Conservation (phyloP, 2,888 invertebrate species). For the Pachliopta kotzebuea region DNA sequence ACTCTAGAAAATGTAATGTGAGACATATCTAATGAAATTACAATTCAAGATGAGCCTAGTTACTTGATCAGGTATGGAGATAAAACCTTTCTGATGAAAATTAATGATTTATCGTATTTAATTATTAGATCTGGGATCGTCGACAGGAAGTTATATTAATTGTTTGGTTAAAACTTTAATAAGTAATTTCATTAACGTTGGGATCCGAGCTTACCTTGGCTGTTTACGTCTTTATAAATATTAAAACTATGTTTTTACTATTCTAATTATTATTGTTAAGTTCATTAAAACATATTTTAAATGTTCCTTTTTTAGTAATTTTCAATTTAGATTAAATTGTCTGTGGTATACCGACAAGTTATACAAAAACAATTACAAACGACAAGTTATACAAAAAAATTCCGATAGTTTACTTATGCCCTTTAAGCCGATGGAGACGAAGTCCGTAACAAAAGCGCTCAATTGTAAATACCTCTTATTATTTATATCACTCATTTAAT, state of each 20-base stretch:
- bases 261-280: too few species aligned
- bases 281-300: too few species aligned
- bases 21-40: background rate
- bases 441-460: background rate
- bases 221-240: background rate
- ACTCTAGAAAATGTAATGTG: slow-evolving; percentile 74
- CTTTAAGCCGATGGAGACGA: background rate
- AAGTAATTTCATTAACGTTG: background rate
- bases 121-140: background rate
- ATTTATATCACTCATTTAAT: background rate
- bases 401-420: background rate
- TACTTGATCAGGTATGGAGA: background rate
- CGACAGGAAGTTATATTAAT: background rate
- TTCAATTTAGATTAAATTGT: background rate
- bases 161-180: background rate
- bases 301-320: too few species aligned
- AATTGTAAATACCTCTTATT: background rate
- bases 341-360: background rate
- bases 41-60: background rate
- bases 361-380: background rate
- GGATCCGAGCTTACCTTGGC: background rate
- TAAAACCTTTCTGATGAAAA: background rate
- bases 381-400: background rate
- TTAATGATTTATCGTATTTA: background rate
- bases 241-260: too few species aligned